Evolutionary conservation across 2,113 vertebrate genomes (phyloP).

Genomic region (Mugil cephalus): DNA sequence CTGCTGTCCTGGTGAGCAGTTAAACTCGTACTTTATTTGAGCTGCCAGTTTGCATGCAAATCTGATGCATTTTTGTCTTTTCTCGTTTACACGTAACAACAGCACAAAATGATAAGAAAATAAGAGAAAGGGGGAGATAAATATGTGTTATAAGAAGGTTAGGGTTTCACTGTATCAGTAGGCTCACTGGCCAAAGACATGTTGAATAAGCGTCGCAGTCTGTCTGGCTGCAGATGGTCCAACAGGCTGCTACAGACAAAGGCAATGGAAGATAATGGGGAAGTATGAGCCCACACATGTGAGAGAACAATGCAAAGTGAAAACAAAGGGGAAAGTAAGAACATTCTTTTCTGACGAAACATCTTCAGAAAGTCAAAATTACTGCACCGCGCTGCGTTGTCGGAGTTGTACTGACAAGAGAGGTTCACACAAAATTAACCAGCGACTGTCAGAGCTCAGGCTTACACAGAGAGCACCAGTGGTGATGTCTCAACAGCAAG

Average conservation of each 20-base stretch:
- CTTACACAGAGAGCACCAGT: background rate
- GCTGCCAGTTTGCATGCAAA: slow-evolving; percentile 29
- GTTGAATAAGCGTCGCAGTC: background rate
- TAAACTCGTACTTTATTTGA: slow-evolving; percentile 28
- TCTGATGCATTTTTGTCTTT: slow-evolving; percentile 18
- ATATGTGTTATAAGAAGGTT: slow-evolving; percentile 16
- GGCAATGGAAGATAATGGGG: slow-evolving; percentile 12
- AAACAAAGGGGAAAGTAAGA: slow-evolving; percentile 27
- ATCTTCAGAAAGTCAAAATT: slow-evolving; percentile 9
- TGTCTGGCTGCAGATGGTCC: background rate
- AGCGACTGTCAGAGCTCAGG: slow-evolving; percentile 30
- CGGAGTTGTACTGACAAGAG: slow-evolving; percentile 22
- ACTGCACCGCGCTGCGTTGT: slow-evolving; percentile 3
- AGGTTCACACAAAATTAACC: slow-evolving; percentile 29
- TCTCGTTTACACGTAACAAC: background rate
- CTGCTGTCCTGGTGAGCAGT: slow-evolving; percentile 9
- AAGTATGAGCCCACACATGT: background rate
- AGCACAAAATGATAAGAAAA: slow-evolving; percentile 10
- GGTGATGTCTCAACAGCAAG: slow-evolving; percentile 11
- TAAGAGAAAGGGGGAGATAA: slow-evolving; percentile 23
- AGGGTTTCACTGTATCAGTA: slow-evolving; percentile 1
- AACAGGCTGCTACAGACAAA: slow-evolving; percentile 13
- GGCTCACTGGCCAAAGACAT: background rate
- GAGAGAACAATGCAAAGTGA: background rate
- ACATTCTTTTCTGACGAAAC: slow-evolving; percentile 12